Conservation (phyloP, 2,888 invertebrate genomes). For the Xanthorhoe spadicearia region DNA sequence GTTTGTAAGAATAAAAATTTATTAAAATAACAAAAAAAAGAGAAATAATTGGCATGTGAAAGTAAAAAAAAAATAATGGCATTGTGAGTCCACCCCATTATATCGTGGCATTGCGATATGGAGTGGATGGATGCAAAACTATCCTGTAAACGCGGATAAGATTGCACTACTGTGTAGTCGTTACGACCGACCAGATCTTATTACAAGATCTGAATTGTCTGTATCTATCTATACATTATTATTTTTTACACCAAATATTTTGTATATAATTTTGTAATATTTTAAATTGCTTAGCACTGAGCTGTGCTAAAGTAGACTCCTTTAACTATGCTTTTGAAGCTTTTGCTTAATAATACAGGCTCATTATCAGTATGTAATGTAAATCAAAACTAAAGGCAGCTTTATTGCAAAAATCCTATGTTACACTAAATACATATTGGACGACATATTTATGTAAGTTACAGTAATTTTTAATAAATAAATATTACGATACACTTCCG, state of each 20-base stretch:
- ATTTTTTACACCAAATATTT: slow-evolving; percentile 80
- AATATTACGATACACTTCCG: slow-evolving; percentile 53
- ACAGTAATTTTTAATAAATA: slow-evolving; percentile 77
- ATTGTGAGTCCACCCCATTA: slow-evolving; percentile 75
- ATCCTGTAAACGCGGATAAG: slow-evolving; percentile 82
- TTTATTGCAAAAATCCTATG: slow-evolving; percentile 62
- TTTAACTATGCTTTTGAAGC: slow-evolving; percentile 76
- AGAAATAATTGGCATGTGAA: slow-evolving; percentile 50
- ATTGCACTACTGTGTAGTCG: slow-evolving; percentile 77
- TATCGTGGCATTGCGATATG: slow-evolving; percentile 60
- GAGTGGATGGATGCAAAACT: slow-evolving; percentile 65
- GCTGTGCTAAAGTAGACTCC: slow-evolving; percentile 68
- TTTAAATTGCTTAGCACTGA: slow-evolving; percentile 58
- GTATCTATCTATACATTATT: slow-evolving; percentile 55
- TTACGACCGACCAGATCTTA: slow-evolving; percentile 84
- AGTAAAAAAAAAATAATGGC: slow-evolving; percentile 64
- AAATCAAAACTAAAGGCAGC: slow-evolving; percentile 69
- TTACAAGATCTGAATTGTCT: slow-evolving; percentile 79
- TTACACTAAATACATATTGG: slow-evolving; percentile 64
- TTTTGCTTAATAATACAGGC: slow-evolving; percentile 71
- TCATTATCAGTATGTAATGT: slow-evolving; percentile 58
- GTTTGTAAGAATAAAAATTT: slow-evolving; percentile 62
- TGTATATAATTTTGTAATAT: slow-evolving; percentile 77
- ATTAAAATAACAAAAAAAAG: slow-evolving; percentile 52
- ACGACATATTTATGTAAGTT: slow-evolving; percentile 66